Base-by-base conservation (phyloP, 2,888 invertebrate genomes). In the Dicyrtoma fusca region DNA sequence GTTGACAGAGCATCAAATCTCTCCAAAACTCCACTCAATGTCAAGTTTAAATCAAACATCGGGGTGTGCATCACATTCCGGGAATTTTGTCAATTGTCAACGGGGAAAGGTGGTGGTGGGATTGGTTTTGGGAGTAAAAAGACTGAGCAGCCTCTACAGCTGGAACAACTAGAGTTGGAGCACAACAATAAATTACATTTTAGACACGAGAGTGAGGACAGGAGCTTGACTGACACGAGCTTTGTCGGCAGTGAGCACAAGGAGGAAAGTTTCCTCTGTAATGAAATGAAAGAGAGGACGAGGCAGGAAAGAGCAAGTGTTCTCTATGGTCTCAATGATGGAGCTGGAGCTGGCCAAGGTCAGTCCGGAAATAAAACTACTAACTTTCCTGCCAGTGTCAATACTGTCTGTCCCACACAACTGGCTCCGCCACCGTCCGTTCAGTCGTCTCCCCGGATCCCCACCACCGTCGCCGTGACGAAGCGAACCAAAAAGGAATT, bases 381-480 rank as follows among this genome's bases (percentile, higher is more conserved):
- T 63, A 63, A 5, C 21, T 2, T 17, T 4, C 13, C 55, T 19
- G 53, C 21, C 53, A 19, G 4, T 53, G 21, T 21, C 55, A 19
- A 55, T 21, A 21, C 21, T n/a, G n/a, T n/a, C n/a, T n/a, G n/a
- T n/a, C n/a, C n/a, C n/a, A n/a, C n/a, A n/a, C n/a, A n/a, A n/a
- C n/a, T n/a, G n/a, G n/a, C n/a, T 23, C 3, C 23, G 8, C 13
- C 13, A 25, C 3, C 34, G 11, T 8, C 11, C 1, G n/a, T 51
- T 19, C 51, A 55, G 57, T 4, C 23, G 19, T 23, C 23, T 57
- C 13, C 26, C 17, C 11, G 25, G 21, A 6, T 42, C 61, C 6
- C 42, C 26, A 34, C 63, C n/a, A 63, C 17, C 13, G 21, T 17
- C 63, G 82, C 13, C 71, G 83, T 79, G 82, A 83, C 76, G 78